Conservation (phyloP, 2,888 invertebrate genomes). For the Metallyticus violacea region DNA sequence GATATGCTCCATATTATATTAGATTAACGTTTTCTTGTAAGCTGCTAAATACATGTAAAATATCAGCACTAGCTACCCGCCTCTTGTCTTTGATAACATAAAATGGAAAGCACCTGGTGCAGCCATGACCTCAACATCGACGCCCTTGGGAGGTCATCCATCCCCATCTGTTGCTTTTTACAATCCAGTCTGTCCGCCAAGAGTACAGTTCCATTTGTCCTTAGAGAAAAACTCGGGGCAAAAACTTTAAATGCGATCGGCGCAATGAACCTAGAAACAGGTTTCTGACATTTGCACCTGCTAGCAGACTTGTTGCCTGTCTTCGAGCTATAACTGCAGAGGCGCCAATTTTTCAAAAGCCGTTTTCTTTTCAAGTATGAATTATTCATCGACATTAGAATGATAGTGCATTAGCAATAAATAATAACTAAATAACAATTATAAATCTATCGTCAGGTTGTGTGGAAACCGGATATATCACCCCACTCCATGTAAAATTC, state of each 20-base stretch:
- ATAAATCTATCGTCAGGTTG: too few relatives aligned
- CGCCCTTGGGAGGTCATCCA: not conserved
- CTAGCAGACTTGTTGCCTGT: not conserved
- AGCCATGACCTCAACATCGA: not conserved
- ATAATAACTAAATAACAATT: too few relatives aligned
- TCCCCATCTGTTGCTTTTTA: slow-evolving; percentile 3
- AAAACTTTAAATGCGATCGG: not conserved
- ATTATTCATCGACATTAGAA: too few relatives aligned
- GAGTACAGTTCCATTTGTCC: not conserved
- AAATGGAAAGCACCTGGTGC: not conserved
- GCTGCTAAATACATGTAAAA: too few relatives aligned
- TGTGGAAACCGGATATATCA: too few relatives aligned
- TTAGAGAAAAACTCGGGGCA: not conserved
- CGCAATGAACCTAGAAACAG: not conserved
- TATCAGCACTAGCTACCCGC: too few relatives aligned
- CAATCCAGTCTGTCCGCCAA: not conserved
- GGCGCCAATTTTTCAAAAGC: not conserved
- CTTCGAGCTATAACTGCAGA: not conserved
- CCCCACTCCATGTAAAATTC: too few relatives aligned
- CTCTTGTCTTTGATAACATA: too few relatives aligned
- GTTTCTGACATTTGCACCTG: not conserved
- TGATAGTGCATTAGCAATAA: too few relatives aligned
- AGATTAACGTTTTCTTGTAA: too few relatives aligned
- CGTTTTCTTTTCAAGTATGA: too few relatives aligned
- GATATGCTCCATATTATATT: too few relatives aligned